Conservation (phyloP, 2,888 invertebrate genomes). For the Synanthedon andrenaeformis region DNA sequence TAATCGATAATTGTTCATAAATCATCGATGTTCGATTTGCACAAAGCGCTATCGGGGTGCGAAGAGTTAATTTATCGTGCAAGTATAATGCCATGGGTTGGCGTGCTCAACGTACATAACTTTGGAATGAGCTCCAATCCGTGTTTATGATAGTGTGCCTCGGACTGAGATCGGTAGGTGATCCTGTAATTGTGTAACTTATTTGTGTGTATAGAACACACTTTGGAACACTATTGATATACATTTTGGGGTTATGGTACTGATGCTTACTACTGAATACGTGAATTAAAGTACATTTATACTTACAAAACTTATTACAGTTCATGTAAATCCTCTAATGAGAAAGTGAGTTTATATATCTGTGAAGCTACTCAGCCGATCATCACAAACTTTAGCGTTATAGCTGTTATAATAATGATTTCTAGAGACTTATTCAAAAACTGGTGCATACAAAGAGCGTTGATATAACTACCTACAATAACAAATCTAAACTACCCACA, state of each 20-base stretch:
- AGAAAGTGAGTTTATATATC: too few species aligned
- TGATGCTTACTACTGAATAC: too few species aligned
- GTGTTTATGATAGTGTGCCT: slow-evolving; percentile 44
- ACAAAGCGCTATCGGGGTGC: slow-evolving; percentile 65
- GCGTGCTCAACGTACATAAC: slow-evolving; percentile 61
- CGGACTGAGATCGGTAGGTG: slow-evolving; percentile 22
- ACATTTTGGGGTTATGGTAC: not conserved
- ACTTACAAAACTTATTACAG: too few species aligned
- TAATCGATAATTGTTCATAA: slow-evolving; percentile 71
- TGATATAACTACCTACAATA: not conserved
- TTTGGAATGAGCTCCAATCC: slow-evolving; percentile 41
- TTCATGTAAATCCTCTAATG: too few species aligned
- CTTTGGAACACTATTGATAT: not conserved
- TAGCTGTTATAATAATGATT: too few species aligned
- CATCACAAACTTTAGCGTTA: too few species aligned
- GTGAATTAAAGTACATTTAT: too few species aligned
- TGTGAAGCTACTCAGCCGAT: too few species aligned
- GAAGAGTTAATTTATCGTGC: slow-evolving; percentile 62
- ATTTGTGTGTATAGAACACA: slow-evolving; percentile 15
- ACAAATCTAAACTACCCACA: slow-evolving; percentile 14
- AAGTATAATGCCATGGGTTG: slow-evolving; percentile 46
- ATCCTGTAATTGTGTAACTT: slow-evolving; percentile 47
- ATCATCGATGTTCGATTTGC: slow-evolving; percentile 67
- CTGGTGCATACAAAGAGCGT: too few species aligned
- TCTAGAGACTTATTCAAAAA: too few species aligned